A percentile compares a stretch with the other conserved stretches of the same genome.
Conservation (phyloP, 2,888 invertebrate genomes). For the Drosophila austrosaltans region DNA sequence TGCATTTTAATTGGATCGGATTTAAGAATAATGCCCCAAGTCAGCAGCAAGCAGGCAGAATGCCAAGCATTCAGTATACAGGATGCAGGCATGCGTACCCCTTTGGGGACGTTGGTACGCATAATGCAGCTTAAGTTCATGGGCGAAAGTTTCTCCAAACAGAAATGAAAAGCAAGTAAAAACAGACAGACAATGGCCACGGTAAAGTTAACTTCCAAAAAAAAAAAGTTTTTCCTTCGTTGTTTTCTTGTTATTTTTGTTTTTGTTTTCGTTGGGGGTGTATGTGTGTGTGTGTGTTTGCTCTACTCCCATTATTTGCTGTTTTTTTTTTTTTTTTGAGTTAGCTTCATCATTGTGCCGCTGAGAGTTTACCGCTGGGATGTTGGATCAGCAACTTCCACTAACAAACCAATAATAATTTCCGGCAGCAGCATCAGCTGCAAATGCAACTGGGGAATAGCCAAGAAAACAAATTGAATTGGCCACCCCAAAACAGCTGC, state of each 20-base stretch:
- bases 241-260: neutral
- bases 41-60: slow-evolving; percentile 45
- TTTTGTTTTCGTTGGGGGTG: no score
- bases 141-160: slow-evolving; percentile 60
- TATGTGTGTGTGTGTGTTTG: neutral
- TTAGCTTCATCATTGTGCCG: slow-evolving; percentile 65
- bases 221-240: slow-evolving; percentile 5
- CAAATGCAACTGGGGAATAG: slow-evolving; percentile 68
- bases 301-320: neutral
- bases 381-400: slow-evolving; percentile 55
- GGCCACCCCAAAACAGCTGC: slow-evolving; percentile 43
- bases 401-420: slow-evolving; percentile 76
- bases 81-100: slow-evolving; percentile 32
- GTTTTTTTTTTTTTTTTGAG: slow-evolving; percentile 38
- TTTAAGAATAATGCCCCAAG: slow-evolving; percentile 76
- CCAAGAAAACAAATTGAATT: slow-evolving; percentile 74
- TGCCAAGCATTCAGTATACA: slow-evolving; percentile 4
- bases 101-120: slow-evolving; percentile 29
- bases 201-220: slow-evolving; percentile 37
- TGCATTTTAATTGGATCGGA: slow-evolving; percentile 77
- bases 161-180: slow-evolving; percentile 10
- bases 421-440: slow-evolving; percentile 55
- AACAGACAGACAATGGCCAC: slow-evolving; percentile 66
- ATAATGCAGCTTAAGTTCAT: slow-evolving; percentile 66
- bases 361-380: slow-evolving; percentile 72